Conservation (phyloP, 2,113 vertebrate species). For the Cottus gobio region DNA sequence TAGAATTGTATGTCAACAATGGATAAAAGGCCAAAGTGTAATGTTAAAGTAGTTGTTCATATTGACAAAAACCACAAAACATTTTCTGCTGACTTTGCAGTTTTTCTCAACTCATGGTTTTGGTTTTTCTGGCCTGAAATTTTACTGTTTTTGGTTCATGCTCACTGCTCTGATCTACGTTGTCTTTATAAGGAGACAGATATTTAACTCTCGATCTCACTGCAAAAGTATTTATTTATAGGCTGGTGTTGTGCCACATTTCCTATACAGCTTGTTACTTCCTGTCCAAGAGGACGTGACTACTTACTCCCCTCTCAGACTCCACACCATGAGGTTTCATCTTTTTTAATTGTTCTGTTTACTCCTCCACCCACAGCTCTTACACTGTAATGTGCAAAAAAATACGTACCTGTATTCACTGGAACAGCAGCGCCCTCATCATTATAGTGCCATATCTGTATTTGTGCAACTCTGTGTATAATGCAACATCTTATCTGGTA, state of each 20-base stretch:
- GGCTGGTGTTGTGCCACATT: constrained; percentile 30
- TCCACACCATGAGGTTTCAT: neutral
- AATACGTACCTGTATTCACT: neutral
- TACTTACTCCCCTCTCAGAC: constrained; percentile 7
- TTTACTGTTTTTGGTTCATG: neutral
- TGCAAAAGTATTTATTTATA: constrained; percentile 42
- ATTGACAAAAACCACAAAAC: neutral
- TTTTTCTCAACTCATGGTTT: neutral
- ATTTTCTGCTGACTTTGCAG: neutral
- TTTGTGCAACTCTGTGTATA: neutral
- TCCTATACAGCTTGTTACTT: constrained; percentile 34
- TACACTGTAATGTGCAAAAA: neutral
- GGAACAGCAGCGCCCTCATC: neutral
- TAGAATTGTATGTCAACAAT: too few relatives aligned
- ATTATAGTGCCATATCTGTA: neutral
- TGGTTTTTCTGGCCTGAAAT: neutral
- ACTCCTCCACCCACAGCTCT: neutral
- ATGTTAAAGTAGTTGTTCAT: neutral
- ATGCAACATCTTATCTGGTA: neutral
- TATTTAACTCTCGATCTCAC: neutral
- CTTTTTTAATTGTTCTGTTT: neutral
- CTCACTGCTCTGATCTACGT: neutral
- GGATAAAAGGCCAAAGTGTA: neutral
- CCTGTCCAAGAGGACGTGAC: constrained; percentile 48
- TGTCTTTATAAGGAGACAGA: neutral